These are phyloP conservation scores for Maniola jurtina DNA, from an alignment of 1,140 invertebrate genomes.

Conservation along the genomic window DNA sequence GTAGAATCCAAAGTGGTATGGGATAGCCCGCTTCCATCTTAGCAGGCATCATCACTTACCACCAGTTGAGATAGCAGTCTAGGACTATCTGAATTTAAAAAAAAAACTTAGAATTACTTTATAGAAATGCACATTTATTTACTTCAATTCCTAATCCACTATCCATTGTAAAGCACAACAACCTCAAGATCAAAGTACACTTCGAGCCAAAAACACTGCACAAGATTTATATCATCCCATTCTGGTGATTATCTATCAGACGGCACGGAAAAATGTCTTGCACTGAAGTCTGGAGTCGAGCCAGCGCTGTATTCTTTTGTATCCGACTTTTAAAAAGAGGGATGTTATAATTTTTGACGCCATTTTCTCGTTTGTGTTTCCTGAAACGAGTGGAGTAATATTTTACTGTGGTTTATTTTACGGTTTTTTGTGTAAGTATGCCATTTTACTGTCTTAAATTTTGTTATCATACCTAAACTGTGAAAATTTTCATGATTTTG, in stretches of 20 bases:
- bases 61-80: no score
- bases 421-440: no score
- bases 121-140: neutral
- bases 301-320: slow-evolving; percentile 2
- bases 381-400: neutral
- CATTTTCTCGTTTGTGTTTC: neutral
- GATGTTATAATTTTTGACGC: slow-evolving; percentile 2
- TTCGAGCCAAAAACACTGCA: slow-evolving; percentile 1
- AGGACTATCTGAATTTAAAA: no score
- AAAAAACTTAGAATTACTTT: no score
- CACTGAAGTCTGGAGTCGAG: slow-evolving; percentile 1
- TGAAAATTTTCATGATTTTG: no score
- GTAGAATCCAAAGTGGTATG: no score
- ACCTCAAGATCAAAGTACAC: slow-evolving; percentile 1
- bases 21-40: no score
- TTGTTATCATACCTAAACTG: no score
- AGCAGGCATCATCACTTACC: no score
- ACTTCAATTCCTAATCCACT: neutral
- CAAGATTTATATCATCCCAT: slow-evolving; percentile 4
- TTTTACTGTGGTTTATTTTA: no score
- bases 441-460: no score
- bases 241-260: slow-evolving; percentile 13
- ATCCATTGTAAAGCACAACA: slow-evolving; percentile 1
- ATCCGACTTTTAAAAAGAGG: neutral
- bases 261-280: slow-evolving; percentile 12